Percentiles rank a stretch among this genome's conserved stretches.
Conservation (phyloP, 2,797 vertebrate species). For the Enteromius thamalakanensis region DNA sequence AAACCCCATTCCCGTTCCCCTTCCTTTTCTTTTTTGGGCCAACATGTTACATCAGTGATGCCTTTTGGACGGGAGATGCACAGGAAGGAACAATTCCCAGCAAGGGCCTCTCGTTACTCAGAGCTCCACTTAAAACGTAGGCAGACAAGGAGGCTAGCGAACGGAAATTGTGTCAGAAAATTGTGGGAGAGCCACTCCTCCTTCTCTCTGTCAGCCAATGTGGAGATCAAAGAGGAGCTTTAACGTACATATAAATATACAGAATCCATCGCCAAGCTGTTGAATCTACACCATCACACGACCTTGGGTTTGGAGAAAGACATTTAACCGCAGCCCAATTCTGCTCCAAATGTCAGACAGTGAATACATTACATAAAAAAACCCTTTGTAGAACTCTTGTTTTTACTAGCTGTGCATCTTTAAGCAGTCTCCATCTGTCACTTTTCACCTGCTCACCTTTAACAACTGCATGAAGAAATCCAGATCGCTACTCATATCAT, state of each 20-base stretch:
- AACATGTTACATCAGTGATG: conserved; percentile 50
- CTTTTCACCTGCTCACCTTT: conserved; percentile 25
- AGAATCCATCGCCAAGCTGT: conserved; percentile 21
- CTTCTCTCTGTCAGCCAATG: conserved; percentile 2
- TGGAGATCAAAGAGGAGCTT: conserved; percentile 43
- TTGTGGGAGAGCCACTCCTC: conserved; percentile 33
- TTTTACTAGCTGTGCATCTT: conserved; percentile 42
- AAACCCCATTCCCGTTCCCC: conserved; percentile 9
- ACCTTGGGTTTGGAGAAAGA: conserved; percentile 47
- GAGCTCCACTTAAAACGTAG: conserved; percentile 44
- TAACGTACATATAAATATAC: conserved; percentile 42
- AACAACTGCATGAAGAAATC: conserved; percentile 9
- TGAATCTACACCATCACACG: conserved; percentile 27
- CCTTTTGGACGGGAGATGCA: conserved; percentile 40
- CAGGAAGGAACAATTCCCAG: conserved; percentile 39
- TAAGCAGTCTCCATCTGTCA: conserved; percentile 24
- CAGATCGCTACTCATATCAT: neutral
- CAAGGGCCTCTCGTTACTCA: conserved; percentile 34
- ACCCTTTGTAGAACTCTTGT: conserved; percentile 34
- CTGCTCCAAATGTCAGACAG: conserved; percentile 43
- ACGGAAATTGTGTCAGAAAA: conserved; percentile 48
- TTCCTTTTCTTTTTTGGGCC: conserved; percentile 30
- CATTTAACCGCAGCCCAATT: conserved; percentile 30
- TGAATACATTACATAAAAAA: conserved; percentile 45
- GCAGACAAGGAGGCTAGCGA: conserved; percentile 37